A percentile compares a stretch with the other conserved stretches of the same genome.
Evolutionary conservation across 2,797 vertebrate species (phyloP).

Genomic region (Chanos chanos): DNA sequence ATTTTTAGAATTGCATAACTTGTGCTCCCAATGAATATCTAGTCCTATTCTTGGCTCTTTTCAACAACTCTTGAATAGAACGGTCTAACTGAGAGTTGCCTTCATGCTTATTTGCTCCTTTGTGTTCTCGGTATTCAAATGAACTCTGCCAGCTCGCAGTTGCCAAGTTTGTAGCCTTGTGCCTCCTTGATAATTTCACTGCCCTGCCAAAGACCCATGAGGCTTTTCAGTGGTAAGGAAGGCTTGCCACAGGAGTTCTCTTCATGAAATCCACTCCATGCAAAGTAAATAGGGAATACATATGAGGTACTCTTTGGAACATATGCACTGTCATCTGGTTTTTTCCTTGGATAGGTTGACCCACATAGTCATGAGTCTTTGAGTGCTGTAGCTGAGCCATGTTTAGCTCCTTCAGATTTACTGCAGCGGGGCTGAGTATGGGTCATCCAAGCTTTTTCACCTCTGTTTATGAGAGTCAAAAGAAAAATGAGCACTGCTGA

Average conservation of each 20-base stretch:
- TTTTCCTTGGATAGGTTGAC: conserved; percentile 9
- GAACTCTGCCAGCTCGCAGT: conserved; percentile 19
- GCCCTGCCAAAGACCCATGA: conserved; percentile 38
- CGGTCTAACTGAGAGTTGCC: conserved; percentile 5
- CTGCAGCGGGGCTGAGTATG: conserved; percentile 3
- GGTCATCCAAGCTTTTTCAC: conserved; percentile 31
- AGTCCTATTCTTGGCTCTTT: too few relatives aligned
- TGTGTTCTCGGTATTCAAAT: conserved; percentile 32
- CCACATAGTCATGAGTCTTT: not conserved
- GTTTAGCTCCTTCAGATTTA: conserved; percentile 12
- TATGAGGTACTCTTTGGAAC: conserved; percentile 13
- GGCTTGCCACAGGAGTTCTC: conserved; percentile 25
- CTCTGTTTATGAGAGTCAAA: conserved; percentile 17
- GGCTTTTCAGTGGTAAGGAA: conserved; percentile 32
- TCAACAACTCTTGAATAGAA: not conserved
- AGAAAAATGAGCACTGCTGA: conserved; percentile 25
- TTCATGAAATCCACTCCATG: conserved; percentile 32
- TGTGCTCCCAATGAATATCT: too few relatives aligned
- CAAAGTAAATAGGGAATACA: conserved; percentile 30
- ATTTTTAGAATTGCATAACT: too few relatives aligned
- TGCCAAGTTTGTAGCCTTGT: conserved; percentile 31
- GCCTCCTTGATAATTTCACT: conserved; percentile 31
- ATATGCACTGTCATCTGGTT: conserved; percentile 8
- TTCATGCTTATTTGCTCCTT: conserved; percentile 18
- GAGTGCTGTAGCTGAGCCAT: not conserved